Evolutionary conservation across 2,888 invertebrate species (phyloP), one percentile per base, ranked within the genome.

Genomic region (Coelinius sp.): DNA sequence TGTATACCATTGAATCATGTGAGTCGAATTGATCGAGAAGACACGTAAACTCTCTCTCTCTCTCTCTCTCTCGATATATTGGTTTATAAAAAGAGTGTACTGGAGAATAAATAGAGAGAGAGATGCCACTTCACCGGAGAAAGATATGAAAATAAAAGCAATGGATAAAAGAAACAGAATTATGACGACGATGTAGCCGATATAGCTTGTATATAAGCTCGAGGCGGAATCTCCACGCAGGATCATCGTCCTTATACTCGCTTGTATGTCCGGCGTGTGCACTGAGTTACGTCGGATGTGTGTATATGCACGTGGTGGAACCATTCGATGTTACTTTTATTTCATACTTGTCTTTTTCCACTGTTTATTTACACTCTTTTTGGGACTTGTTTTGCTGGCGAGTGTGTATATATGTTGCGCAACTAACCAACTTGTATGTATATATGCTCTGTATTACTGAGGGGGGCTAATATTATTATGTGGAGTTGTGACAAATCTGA

Each of bases 171-270:
- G 38, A 22, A 63, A 63, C 63, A 63, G 63, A 63, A 63, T 63
- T 63, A 63, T 63, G 38, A 63, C 41, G 63, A 20, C 63, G 63
- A 63, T 63, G 63, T n/a, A n/a, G 63, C 14, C 41, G 63, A 63
- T 63, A 63, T 41, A 41, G 63, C 63, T 63, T 63, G 63, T 63
- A 41, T 63, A 63, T 63, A 44, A 63, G 63, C 63, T 63, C 41
- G 24, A 63, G 63, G 63, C 24, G 41, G 41, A 63, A 63, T 63
- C 63, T 63, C 41, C 24, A 44, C 41, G 63, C 63, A 63, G 63
- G 63, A 63, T 63, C 63, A 63, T 63, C 41, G 63, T 38, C 63
- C 63, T 63, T 63, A 41, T 63, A 24, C 63, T 41, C 24, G 22
- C 63, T 63, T 63, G 63, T 41, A 63, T 25, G 41, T 63, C 41